phyloP scores from a whole-genome alignment of 2,113 vertebrate genomes.

The Chaenocephalus aceratus region DNA sequence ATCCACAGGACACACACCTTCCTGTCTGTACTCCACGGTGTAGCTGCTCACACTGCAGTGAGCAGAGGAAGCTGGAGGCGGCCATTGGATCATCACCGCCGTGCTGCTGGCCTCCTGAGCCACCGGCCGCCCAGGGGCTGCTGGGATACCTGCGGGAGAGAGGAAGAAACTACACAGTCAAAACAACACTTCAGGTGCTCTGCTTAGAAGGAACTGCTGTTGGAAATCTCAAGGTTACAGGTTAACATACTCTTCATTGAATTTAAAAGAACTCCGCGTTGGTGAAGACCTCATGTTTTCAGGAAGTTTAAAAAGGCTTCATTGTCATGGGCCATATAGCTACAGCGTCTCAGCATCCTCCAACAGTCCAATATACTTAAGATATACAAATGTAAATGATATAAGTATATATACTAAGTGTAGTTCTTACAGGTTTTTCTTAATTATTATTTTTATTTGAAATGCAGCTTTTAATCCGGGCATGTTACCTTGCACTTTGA shows the following conservation, averaged over 20 bases:
- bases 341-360: too few species aligned
- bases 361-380: too few species aligned
- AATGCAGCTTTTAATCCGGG: not conserved
- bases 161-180: not conserved
- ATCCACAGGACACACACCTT: slow-evolving; percentile 84
- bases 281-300: too few species aligned
- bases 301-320: too few species aligned
- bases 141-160: slow-evolving; percentile 88
- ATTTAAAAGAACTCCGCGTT: too few species aligned
- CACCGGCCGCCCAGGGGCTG: slow-evolving; percentile 92
- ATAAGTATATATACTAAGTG: too few species aligned
- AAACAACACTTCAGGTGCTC: not conserved
- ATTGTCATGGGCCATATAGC: too few species aligned
- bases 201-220: too few species aligned
- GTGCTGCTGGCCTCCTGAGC: slow-evolving; percentile 96
- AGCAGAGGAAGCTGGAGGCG: slow-evolving; percentile 91
- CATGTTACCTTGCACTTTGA: slow-evolving; percentile 95
- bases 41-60: slow-evolving; percentile 96
- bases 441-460: not conserved
- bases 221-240: too few species aligned
- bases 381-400: too few species aligned
- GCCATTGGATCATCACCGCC: slow-evolving; percentile 94
- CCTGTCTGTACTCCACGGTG: slow-evolving; percentile 95
- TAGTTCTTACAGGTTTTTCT: not conserved
- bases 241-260: not conserved